These are phyloP conservation scores for Helogale parvula DNA, from an alignment of 2,113 vertebrate genomes.

Conservation along the genomic window DNA sequence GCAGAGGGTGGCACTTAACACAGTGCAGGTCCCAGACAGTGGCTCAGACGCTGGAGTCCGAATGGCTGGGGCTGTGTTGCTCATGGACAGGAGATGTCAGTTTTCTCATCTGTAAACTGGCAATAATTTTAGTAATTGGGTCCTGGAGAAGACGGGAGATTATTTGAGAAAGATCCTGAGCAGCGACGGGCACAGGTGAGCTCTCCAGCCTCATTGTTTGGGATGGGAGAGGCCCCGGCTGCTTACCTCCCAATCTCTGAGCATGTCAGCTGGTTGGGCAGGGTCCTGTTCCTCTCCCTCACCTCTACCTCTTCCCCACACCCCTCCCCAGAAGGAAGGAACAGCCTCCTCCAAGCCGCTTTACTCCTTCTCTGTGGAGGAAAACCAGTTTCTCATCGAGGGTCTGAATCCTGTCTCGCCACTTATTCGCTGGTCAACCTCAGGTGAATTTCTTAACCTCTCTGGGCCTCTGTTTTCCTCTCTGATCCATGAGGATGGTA, in stretches of 20 bases:
- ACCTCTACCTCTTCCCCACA: neutral
- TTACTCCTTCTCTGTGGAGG: neutral
- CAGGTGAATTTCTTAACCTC: neutral
- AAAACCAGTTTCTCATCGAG: neutral
- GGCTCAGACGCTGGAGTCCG: neutral
- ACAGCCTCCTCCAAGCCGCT: neutral
- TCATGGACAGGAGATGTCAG: neutral
- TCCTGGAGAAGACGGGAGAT: neutral
- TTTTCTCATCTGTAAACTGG: neutral
- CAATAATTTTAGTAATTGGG: neutral
- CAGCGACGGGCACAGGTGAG: neutral
- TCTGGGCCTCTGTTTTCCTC: neutral
- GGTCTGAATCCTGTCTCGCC: neutral
- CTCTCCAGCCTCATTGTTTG: neutral
- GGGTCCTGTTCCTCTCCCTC: neutral
- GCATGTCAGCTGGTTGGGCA: neutral
- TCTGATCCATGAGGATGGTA: neutral
- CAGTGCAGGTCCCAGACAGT: neutral
- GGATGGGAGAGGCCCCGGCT: neutral
- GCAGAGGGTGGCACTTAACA: too few relatives aligned
- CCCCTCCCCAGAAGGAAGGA: neutral
- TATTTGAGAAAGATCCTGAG: neutral
- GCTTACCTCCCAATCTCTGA: neutral
- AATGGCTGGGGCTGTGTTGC: neutral
- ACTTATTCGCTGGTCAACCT: neutral